Conservation (phyloP, 1,140 invertebrate species). For the Pemphigus obesinymphae region DNA sequence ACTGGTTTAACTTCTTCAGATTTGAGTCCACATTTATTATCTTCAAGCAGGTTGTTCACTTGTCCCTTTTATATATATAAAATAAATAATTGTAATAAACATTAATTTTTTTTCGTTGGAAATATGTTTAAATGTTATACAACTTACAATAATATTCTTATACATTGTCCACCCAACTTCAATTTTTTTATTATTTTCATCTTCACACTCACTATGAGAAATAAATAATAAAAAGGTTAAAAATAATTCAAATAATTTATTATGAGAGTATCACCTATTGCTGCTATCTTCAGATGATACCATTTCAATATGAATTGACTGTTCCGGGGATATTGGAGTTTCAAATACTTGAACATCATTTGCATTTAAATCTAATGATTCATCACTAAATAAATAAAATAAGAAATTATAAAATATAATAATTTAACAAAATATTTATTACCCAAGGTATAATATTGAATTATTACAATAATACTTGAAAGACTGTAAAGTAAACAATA, state of each 20-base stretch:
- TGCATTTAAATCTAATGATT: conserved; percentile 32
- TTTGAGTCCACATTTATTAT: neutral
- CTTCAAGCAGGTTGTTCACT: conserved; percentile 42
- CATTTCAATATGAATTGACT: conserved; percentile 43
- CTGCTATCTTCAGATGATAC: conserved; percentile 32
- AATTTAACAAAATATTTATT: too few relatives aligned
- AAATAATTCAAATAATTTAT: neutral
- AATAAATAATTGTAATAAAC: neutral
- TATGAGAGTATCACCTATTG: neutral
- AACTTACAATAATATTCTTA: conserved; percentile 44
- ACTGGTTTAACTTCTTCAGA: neutral
- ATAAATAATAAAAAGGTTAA: too few relatives aligned
- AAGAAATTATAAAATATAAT: neutral
- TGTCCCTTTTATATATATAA: conserved; percentile 30
- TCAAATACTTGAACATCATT: conserved; percentile 27
- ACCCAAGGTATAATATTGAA: too few relatives aligned
- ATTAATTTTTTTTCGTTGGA: neutral
- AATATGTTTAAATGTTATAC: neutral
- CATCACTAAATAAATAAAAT: conserved; percentile 4
- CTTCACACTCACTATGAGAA: conserved; percentile 8
- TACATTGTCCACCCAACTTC: conserved; percentile 44
- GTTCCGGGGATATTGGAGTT: conserved; percentile 31
- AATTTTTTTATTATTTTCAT: conserved; percentile 25
- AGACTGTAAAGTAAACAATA: too few relatives aligned
- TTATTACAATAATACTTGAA: too few relatives aligned